Evolutionary conservation across 2,888 invertebrate species (phyloP), one percentile per base, ranked within the genome.

Genomic region (Pandemis heparana): DNA sequence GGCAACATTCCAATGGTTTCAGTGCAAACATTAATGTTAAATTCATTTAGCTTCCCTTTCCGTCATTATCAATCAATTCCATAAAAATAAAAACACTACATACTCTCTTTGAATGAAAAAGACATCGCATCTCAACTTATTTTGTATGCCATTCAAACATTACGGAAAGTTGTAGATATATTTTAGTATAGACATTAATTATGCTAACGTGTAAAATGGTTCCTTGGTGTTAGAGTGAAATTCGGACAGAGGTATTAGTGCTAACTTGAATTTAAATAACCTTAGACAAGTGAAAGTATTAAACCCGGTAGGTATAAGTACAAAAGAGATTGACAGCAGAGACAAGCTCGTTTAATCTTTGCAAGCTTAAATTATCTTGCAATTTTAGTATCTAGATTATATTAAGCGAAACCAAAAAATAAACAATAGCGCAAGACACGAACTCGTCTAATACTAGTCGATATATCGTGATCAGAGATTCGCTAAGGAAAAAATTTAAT

Each of bases 121-220:
- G 63, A 62, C 48, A 59, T 39, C 63, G 46, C 12, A 66, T 18
- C 71, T 12, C 12, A 53, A 53, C 18, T 53, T 16, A 14, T 46
- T 64, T 71, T 66, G 78, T 78, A 81, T 80, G 81, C 75, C 84
- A 80, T 81, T 80, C 80, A 82, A 80, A 82, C 79, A 77, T 77
- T 74, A 5, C 69, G 61, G 43, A 70, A 80, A 83, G 78, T 79
- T 78, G 79, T 79, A 78, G 74, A 78, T 80, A 81, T 75, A 78
- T 74, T 80, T 79, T 77, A 80, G 77, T 78, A 78, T 83, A 83
- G 78, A 81, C 77, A 78, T 81, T 80, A 60, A 78, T 76, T 80
- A 79, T 77, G 71, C 77, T 78, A 79, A 81, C 80, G 78, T 85
- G 79, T 81, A 80, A 83, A 85, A 81, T 85, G 85, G 82, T 82